Conservation (phyloP, 1,140 invertebrate species). For the Oncopodura yosiiana region DNA sequence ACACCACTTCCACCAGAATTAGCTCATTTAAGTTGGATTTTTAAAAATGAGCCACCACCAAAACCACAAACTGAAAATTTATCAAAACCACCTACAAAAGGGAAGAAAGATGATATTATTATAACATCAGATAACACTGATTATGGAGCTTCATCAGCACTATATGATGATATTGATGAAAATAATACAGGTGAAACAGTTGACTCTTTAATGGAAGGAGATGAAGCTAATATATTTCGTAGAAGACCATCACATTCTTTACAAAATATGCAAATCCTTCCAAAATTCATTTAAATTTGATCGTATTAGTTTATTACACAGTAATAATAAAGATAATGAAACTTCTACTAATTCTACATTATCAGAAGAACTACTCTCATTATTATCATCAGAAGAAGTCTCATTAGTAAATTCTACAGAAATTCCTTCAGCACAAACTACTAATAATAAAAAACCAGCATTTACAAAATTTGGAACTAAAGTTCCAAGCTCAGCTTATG, state of each 20-base stretch:
- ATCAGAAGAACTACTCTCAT: no score
- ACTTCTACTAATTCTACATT: background rate
- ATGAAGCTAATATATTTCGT: constrained; percentile 11
- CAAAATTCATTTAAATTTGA: constrained; percentile 1
- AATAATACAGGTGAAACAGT: background rate
- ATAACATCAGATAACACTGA: background rate
- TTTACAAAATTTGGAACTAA: constrained; percentile 22
- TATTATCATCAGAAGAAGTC: no score
- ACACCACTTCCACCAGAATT: constrained; percentile 20
- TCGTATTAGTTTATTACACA: constrained; percentile 1
- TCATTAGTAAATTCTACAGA: background rate
- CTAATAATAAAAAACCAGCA: constrained; percentile 5
- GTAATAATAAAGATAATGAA: background rate
- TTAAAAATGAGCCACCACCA: constrained; percentile 31
- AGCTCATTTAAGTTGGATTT: constrained; percentile 30
- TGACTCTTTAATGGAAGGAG: constrained; percentile 24
- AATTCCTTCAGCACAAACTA: background rate
- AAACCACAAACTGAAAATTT: no score
- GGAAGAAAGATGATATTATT: background rate
- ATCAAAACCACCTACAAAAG: background rate
- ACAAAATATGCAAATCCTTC: background rate
- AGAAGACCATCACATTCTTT: background rate
- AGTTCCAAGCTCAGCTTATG: background rate
- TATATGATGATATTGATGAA: background rate
- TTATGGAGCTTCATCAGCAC: background rate